Percentiles rank a stretch among this genome's conserved stretches.
Evolutionary conservation across 2,888 invertebrate genomes (phyloP).

Genomic region (Drosophila parthenogenetica): DNA sequence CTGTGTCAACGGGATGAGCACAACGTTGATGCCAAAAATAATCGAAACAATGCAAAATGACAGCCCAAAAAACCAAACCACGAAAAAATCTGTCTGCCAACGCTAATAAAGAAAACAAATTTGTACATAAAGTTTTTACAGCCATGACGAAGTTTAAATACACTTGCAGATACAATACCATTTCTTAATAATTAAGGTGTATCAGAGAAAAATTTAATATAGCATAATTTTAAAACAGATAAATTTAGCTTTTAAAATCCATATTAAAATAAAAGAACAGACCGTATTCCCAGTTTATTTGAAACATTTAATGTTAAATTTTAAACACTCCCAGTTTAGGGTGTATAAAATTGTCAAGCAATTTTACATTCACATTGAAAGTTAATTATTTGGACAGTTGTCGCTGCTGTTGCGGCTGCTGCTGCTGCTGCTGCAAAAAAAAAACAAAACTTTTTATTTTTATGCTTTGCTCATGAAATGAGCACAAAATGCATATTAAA

Average conservation of each 20-base stretch:
- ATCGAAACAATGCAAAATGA: slow-evolving; percentile 54
- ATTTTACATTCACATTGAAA: slow-evolving; percentile 36
- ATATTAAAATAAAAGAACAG: too few relatives aligned
- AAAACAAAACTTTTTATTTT: slow-evolving; percentile 59
- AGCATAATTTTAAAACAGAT: too few relatives aligned
- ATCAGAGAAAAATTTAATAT: too few relatives aligned
- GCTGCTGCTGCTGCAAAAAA: slow-evolving; percentile 39
- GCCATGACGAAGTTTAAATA: slow-evolving; percentile 3
- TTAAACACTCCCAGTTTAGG: background rate
- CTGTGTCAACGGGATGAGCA: slow-evolving; percentile 67
- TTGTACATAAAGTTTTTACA: background rate
- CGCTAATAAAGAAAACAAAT: slow-evolving; percentile 34
- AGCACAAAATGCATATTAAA: slow-evolving; percentile 70
- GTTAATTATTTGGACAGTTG: slow-evolving; percentile 64
- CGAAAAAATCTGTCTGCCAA: background rate
- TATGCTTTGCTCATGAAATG: slow-evolving; percentile 48
- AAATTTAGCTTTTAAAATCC: too few relatives aligned
- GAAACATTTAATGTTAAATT: background rate
- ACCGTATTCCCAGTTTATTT: too few relatives aligned
- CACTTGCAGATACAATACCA: background rate
- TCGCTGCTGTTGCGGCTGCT: slow-evolving; percentile 27
- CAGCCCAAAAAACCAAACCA: slow-evolving; percentile 22
- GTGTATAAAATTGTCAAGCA: slow-evolving; percentile 5
- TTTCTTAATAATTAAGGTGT: too few relatives aligned
- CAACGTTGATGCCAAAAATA: slow-evolving; percentile 50